Percentiles rank a stretch among this genome's conserved stretches.
phyloP scores from a whole-genome alignment of 2,797 vertebrate genomes.

The Tokudaia muenninki region DNA sequence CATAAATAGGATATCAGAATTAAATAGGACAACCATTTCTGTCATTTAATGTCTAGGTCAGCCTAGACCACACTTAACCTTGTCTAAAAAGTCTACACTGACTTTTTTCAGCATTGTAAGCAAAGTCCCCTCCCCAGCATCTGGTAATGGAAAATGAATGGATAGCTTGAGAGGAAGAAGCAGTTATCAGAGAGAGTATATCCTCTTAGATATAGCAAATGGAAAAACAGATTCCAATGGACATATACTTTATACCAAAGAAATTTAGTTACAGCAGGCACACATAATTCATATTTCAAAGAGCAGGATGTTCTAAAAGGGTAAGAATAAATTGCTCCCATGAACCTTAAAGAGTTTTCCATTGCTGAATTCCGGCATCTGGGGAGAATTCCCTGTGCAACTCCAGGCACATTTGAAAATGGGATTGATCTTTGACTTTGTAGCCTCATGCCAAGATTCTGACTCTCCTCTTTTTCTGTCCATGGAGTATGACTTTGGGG shows the following conservation, averaged over 20 bases:
- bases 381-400: conserved; percentile 67
- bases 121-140: background rate
- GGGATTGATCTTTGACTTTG: conserved; percentile 78
- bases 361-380: conserved; percentile 84
- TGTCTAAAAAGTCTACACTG: background rate
- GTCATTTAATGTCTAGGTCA: conserved; percentile 3
- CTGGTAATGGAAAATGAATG: background rate
- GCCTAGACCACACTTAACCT: background rate
- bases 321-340: conserved; percentile 77
- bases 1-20: background rate
- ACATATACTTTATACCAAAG: conserved; percentile 81
- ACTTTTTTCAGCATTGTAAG: background rate
- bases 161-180: background rate
- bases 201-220: conserved; percentile 64
- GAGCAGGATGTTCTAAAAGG: conserved; percentile 83
- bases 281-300: conserved; percentile 84
- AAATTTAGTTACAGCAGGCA: conserved; percentile 76
- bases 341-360: conserved; percentile 84
- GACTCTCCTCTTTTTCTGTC: conserved; percentile 77
- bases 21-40: background rate
- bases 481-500: conserved; percentile 79
- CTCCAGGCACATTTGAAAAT: conserved; percentile 81
- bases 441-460: conserved; percentile 71
- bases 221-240: conserved; percentile 45
- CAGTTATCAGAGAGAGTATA: background rate